Percentiles rank a stretch among this genome's conserved stretches.
These are phyloP conservation scores for Tragelaphus oryx DNA, from an alignment of 2,797 vertebrate genomes.

Conservation along the genomic window DNA sequence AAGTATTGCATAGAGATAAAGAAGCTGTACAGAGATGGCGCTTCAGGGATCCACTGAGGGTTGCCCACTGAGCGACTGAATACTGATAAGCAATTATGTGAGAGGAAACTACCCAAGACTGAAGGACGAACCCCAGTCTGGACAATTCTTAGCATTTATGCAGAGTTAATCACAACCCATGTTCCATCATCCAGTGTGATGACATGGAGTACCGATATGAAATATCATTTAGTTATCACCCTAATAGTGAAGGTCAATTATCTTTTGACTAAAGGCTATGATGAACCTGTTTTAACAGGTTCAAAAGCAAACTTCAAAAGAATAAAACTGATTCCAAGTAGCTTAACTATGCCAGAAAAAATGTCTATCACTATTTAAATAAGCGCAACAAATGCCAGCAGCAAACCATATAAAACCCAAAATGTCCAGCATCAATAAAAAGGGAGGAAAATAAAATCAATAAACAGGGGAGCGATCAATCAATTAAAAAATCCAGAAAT, in stretches of 20 bases:
- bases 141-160: neutral
- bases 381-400: neutral
- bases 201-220: neutral
- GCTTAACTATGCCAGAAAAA: neutral
- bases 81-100: neutral
- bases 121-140: neutral
- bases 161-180: neutral
- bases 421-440: neutral
- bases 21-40: neutral
- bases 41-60: neutral
- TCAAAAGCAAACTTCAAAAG: neutral
- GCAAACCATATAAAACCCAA: neutral
- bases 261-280: neutral
- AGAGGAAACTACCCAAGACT: neutral
- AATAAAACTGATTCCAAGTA: neutral
- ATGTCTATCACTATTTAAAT: neutral
- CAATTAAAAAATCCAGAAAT: neutral
- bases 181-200: neutral
- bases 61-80: neutral
- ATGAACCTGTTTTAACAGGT: neutral
- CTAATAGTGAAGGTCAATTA: neutral
- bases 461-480: neutral
- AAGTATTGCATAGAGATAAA: neutral
- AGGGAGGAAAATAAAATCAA: neutral
- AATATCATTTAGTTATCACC: neutral